phyloP scores from a whole-genome alignment of 1,140 invertebrate genomes.

The Caenorhabditis inopinata region DNA sequence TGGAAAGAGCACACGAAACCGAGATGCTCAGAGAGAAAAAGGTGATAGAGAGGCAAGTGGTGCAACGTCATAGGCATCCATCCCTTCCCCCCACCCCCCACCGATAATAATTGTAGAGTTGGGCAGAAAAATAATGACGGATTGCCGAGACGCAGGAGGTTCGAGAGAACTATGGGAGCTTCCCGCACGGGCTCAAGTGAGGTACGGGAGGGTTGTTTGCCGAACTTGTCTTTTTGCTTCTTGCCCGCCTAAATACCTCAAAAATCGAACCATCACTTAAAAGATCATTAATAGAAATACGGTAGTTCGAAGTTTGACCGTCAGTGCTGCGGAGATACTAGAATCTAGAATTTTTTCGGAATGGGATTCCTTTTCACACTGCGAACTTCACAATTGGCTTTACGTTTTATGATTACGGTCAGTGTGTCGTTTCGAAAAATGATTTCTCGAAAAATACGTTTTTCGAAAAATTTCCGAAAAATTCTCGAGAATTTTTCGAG shows the following conservation, averaged over 20 bases:
- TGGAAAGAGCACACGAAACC: conserved; percentile 4
- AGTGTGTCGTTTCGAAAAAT: no score
- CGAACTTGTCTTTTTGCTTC: conserved; percentile 23
- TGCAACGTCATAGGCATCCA: conserved; percentile 27
- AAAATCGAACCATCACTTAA: no score
- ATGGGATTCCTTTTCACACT: no score
- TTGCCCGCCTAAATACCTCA: conserved; percentile 30
- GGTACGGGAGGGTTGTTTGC: conserved; percentile 5
- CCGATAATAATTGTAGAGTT: conserved; percentile 32
- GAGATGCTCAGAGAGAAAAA: background rate
- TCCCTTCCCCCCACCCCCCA: no score
- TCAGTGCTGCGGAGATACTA: no score
- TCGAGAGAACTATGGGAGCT: background rate
- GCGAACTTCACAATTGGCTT: no score
- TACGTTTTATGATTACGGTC: no score
- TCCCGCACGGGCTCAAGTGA: conserved; percentile 32
- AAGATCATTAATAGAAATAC: background rate
- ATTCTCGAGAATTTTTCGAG: no score
- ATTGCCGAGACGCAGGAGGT: background rate
- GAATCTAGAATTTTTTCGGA: no score
- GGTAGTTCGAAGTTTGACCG: background rate
- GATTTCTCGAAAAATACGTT: no score
- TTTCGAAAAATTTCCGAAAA: no score
- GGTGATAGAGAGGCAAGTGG: conserved; percentile 8
- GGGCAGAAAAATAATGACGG: background rate